Base-by-base conservation (phyloP, 2,888 invertebrate genomes). In the Drosophila mayaguana region DNA sequence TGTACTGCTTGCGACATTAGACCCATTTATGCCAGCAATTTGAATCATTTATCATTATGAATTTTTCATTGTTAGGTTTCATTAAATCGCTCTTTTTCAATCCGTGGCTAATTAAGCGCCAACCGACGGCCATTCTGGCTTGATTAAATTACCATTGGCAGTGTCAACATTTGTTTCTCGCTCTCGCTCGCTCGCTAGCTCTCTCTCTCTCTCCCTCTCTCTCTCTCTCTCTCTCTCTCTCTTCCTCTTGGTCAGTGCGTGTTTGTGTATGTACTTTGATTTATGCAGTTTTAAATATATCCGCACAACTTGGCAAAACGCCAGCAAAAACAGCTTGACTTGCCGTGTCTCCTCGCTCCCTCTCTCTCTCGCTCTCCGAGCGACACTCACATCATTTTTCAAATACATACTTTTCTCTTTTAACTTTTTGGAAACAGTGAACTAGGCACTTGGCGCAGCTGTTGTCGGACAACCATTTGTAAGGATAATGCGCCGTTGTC, bases 401-500 rank as follows among this genome's bases (percentile, higher is more conserved):
- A 86, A 73, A 57, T 32, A 53, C 20, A 25, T 57, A n/a, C 50
- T 18, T 28, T 14, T 36, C 8, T 34, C 36, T 20, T 20, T 25
- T 9, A 22, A 3, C 14, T 22, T 54, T 28, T 40, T 12, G 2
- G 22, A 40, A 55, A 25, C 28, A 40, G 28, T 50, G 50, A 32
- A 50, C 50, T 50, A 50, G 50, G 18, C 50, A 50, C 50, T 50
- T 53, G 75, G 59, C 75, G 55, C 86, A 84, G 74, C 81, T 84
- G 81, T 62, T 67, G 69, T 54, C 53, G 59, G 69, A 56, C 70
- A 62, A 54, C 73, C 83, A 75, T 88, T 84, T 86, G 80, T 83
- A 73, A 79, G 83, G 84, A 81, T 83, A 88, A 88, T 81, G 79
- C 72, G 88, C 74, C 70, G 76, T 82, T 86, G 85, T 89, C 85